Conservation (phyloP, 2,888 invertebrate species). For the Flabesymbios commensalis region DNA sequence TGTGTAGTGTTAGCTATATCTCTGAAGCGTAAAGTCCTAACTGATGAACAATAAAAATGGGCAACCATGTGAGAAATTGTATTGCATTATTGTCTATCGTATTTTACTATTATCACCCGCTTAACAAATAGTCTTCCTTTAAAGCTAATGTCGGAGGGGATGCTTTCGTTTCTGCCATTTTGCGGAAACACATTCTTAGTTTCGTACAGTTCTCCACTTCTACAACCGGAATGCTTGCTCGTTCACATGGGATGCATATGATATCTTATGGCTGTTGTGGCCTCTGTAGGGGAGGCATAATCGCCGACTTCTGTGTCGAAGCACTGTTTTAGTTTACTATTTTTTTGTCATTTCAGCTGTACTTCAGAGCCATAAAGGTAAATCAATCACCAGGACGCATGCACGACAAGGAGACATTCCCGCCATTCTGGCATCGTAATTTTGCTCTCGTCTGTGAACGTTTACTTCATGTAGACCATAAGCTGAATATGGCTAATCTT, state of each 20-base stretch:
- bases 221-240: background rate
- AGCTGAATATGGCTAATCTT: slow-evolving; percentile 21
- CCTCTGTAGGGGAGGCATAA: background rate
- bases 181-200: too few relatives aligned
- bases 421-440: slow-evolving; percentile 56
- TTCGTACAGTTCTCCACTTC: background rate
- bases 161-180: too few relatives aligned
- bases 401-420: slow-evolving; percentile 34
- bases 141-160: too few relatives aligned
- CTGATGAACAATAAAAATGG: too few relatives aligned
- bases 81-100: slow-evolving; percentile 6
- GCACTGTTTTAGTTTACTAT: background rate
- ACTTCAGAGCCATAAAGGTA: slow-evolving; percentile 42
- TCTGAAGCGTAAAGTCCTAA: too few relatives aligned
- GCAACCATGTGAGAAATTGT: background rate
- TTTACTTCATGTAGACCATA: slow-evolving; percentile 25
- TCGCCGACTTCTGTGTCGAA: background rate
- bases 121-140: too few relatives aligned
- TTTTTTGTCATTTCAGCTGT: slow-evolving; percentile 40
- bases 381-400: slow-evolving; percentile 23
- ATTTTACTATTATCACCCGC: too few relatives aligned
- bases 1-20: too few relatives aligned
- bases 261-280: background rate
- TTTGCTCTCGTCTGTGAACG: slow-evolving; percentile 46
- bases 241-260: background rate